Evolutionary conservation across 2,888 invertebrate genomes (phyloP).

Genomic region (Cecidostiba fungosa): DNA sequence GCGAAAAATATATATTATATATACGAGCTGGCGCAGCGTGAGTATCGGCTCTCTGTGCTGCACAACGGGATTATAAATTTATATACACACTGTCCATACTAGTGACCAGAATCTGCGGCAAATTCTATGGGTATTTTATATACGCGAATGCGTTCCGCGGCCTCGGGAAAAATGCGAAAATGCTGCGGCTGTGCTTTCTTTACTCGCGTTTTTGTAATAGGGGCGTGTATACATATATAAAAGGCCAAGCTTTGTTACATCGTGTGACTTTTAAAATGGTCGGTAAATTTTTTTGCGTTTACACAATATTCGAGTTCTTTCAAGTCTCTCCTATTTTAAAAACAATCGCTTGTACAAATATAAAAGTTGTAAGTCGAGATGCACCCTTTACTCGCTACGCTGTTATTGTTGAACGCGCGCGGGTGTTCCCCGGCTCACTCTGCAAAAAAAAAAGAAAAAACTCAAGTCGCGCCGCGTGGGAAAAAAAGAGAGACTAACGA

Average conservation of each 20-base stretch:
- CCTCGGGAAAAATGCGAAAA: background rate
- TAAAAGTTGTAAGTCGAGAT: background rate
- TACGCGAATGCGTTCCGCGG: background rate
- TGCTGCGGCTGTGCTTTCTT: background rate
- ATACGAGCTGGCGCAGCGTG: background rate
- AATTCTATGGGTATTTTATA: slow-evolving; percentile 39
- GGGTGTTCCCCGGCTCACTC: background rate
- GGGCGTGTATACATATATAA: too few species aligned
- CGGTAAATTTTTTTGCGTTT: background rate
- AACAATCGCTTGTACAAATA: background rate
- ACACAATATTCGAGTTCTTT: background rate
- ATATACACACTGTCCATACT: background rate
- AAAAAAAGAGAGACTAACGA: background rate
- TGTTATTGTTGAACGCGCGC: background rate
- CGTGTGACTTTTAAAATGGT: too few species aligned
- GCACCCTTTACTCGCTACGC: background rate
- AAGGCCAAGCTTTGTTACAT: too few species aligned
- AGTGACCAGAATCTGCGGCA: background rate
- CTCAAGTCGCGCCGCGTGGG: background rate
- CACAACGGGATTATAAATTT: background rate
- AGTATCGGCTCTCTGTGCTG: background rate
- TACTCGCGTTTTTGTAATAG: background rate
- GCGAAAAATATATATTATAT: slow-evolving; percentile 7
- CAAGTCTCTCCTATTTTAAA: background rate
- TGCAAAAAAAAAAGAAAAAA: background rate